A percentile compares a stretch with the other conserved stretches of the same genome.
These are phyloP conservation scores for Harlomillsia oculata DNA, from an alignment of 1,140 invertebrate species.

Conservation along the genomic window DNA sequence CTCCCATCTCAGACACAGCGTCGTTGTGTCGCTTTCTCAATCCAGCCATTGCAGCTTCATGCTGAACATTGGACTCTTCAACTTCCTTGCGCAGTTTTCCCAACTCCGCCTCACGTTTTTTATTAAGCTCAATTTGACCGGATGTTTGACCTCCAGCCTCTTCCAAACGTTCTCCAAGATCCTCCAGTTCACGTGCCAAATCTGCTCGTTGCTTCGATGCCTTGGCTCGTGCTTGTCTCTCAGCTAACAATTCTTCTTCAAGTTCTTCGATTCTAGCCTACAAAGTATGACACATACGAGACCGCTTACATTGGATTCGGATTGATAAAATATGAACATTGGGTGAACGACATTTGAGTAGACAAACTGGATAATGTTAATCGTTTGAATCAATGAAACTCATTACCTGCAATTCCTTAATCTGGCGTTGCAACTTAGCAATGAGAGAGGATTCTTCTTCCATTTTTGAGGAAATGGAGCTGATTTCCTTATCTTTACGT, in stretches of 20 bases:
- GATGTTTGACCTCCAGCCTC: constrained; percentile 77
- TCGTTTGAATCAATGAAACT: no score
- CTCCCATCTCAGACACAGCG: constrained; percentile 92
- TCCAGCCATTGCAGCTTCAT: constrained; percentile 85
- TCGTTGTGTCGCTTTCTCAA: constrained; percentile 99
- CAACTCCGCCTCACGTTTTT: constrained; percentile 97
- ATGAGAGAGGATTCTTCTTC: no score
- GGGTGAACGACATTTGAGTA: no score
- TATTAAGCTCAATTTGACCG: constrained; percentile 93
- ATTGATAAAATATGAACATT: no score
- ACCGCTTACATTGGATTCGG: no score
- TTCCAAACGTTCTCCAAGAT: no score
- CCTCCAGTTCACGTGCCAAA: constrained; percentile 50
- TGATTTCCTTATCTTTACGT: no score
- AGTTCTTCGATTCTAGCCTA: constrained; percentile 84
- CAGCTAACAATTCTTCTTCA: constrained; percentile 95
- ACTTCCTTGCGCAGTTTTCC: constrained; percentile 94
- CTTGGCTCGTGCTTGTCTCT: constrained; percentile 70
- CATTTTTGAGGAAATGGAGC: no score
- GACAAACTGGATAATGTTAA: no score
- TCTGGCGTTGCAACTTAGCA: no score
- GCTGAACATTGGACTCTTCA: constrained; percentile 96
- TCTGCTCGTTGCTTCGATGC: constrained; percentile 52
- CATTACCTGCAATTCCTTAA: no score
- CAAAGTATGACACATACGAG: no score